Base-by-base conservation (phyloP, 2,113 vertebrate species). In the Oreochromis tanganicae region DNA sequence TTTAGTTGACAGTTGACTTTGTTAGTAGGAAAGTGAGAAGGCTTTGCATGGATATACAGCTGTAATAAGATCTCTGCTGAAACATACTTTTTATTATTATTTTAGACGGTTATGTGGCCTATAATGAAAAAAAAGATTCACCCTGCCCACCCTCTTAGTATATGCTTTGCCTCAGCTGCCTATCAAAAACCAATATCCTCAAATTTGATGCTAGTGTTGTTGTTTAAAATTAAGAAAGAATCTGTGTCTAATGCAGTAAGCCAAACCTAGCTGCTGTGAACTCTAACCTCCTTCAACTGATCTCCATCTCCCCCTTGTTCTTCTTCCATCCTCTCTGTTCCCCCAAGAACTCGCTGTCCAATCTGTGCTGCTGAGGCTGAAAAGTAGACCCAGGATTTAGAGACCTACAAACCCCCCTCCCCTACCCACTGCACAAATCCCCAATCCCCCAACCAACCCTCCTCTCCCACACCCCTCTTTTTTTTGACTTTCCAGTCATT, bases 111-210 rank as follows among this genome's bases (percentile, higher is more conserved):
- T 82, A 29, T 73, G 82, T 88, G 81, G 66, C 66, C 85, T 59
- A 63, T 93, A 93, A 91, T 93, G 86, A 83, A 91, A 94, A 92
- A 89, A 75, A 71, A 17, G 88, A 82, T 81, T 87, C 82, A 3
- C 66, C 52, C 55, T 78, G 12, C 81, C 56, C 82, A 3, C 36
- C 88, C 43, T 27, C 41, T 66, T n/a, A 84, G 87, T 32, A 50
- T 91, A 85, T 85, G 81, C 88, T 94, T 93, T 89, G 89, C 86
- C 93, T 88, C 92, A 91, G 95, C 95, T 96, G 96, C 93, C 96
- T 87, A 96, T 97, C 96, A 96, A 96, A 96, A 96, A 95, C 87
- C 95, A 96, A 96, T 96, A 96, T 96, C 95, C 95, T 96, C 93
- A 92, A 93, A 96, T 96, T 91, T 95, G 95, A 95, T 80, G 90